Evolutionary conservation across 2,797 vertebrate species (phyloP).

Genomic region (Anabacerthia variegaticeps): DNA sequence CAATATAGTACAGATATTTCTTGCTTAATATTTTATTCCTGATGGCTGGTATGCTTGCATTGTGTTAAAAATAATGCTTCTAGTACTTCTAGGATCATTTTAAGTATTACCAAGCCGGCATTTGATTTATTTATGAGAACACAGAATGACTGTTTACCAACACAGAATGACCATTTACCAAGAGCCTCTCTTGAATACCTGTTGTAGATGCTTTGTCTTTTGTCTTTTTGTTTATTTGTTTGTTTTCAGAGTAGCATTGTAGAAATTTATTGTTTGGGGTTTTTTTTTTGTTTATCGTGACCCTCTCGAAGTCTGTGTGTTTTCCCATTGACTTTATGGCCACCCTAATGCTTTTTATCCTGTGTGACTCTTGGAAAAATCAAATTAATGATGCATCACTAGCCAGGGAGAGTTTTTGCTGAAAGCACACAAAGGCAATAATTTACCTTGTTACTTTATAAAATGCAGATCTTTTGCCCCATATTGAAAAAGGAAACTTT

Average conservation of each 20-base stretch:
- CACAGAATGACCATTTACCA: neutral
- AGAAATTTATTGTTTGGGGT: neutral
- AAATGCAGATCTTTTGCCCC: neutral
- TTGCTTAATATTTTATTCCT: neutral
- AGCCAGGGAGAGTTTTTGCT: neutral
- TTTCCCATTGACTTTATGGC: neutral
- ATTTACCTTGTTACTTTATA: neutral
- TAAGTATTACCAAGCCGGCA: neutral
- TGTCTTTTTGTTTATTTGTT: too few species aligned
- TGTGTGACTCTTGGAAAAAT: neutral
- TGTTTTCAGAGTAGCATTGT: neutral
- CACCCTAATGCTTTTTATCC: neutral
- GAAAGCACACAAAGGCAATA: neutral
- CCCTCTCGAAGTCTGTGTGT: neutral
- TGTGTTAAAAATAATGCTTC: conserved; percentile 1
- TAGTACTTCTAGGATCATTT: neutral
- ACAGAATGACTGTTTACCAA: neutral
- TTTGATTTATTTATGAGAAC: neutral
- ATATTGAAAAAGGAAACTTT: neutral
- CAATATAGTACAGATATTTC: neutral
- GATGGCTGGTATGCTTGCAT: neutral
- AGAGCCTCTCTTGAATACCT: neutral
- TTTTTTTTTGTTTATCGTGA: neutral
- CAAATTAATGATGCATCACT: neutral
- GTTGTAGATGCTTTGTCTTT: neutral